Evolutionary conservation across 2,113 vertebrate species (phyloP).

Genomic region (Colossoma macropomum): DNA sequence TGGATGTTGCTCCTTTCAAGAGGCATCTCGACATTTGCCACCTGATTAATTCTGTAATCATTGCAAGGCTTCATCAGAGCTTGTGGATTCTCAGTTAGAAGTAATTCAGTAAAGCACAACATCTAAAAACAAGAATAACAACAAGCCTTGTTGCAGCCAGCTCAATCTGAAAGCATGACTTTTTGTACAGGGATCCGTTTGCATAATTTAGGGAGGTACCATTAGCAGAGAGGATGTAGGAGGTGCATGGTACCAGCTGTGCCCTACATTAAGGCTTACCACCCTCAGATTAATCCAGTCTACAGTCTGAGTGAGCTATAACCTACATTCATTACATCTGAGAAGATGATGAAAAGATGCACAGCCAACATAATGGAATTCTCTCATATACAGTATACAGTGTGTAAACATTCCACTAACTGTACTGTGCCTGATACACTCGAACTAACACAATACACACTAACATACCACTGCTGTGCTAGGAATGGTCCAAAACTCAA

Average conservation of each 20-base stretch:
- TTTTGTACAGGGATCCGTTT: slow-evolving; percentile 24
- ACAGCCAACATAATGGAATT: neutral
- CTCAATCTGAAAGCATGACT: neutral
- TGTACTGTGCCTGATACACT: neutral
- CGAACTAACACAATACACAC: no score
- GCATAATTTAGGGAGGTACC: slow-evolving; percentile 38
- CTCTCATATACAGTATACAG: neutral
- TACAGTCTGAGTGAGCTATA: slow-evolving; percentile 15
- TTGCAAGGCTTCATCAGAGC: neutral
- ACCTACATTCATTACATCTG: slow-evolving; percentile 7
- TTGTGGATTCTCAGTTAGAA: neutral
- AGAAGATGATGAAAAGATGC: neutral
- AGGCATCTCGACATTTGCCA: neutral
- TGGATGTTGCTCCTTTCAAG: neutral
- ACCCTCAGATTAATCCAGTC: slow-evolving; percentile 29
- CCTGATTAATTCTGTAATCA: slow-evolving; percentile 33
- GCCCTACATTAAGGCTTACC: slow-evolving; percentile 27
- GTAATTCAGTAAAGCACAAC: neutral
- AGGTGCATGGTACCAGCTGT: slow-evolving; percentile 29
- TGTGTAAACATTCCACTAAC: neutral
- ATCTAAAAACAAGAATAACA: slow-evolving; percentile 21
- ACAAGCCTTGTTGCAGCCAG: neutral
- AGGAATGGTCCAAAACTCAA: neutral
- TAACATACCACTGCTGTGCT: neutral
- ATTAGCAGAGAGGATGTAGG: slow-evolving; percentile 21